phyloP scores from a whole-genome alignment of 2,113 vertebrate species.

The Pachycephala philippinensis region DNA sequence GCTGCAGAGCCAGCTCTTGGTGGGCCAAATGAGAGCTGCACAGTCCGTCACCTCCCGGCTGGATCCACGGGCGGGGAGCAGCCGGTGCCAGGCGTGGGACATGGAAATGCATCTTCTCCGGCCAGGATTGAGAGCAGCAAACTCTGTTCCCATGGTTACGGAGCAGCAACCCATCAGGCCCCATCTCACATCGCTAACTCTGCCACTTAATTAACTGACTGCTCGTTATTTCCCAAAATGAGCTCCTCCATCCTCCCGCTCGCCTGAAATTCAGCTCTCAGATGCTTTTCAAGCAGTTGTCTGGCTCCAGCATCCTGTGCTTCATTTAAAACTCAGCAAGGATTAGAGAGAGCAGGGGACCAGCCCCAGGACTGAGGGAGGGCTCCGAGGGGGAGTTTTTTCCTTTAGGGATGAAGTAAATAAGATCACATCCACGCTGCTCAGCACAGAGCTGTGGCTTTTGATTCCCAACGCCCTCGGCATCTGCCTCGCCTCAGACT shows the following conservation, averaged over 20 bases:
- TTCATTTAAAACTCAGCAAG: background rate
- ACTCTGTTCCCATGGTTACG: background rate
- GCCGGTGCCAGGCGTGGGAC: background rate
- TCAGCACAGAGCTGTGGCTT: background rate
- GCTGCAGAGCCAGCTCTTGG: background rate
- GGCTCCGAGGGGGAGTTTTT: background rate
- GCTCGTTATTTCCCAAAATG: conserved; percentile 49
- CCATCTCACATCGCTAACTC: conserved; percentile 53
- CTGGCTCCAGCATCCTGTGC: background rate
- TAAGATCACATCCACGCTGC: background rate
- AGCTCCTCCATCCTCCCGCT: conserved; percentile 9
- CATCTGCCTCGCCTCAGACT: background rate
- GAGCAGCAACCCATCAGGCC: conserved; percentile 3
- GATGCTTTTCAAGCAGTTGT: background rate
- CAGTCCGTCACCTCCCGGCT: background rate
- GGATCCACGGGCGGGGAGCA: background rate
- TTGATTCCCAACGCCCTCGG: background rate
- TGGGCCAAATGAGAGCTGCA: background rate
- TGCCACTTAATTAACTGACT: conserved; percentile 62
- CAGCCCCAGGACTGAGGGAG: background rate
- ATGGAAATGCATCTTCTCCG: conserved; percentile 16
- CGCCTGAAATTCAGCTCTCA: background rate
- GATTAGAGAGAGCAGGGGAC: background rate
- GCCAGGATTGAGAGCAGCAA: background rate
- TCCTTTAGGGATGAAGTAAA: background rate